Base-by-base conservation (phyloP, 2,113 vertebrate species). In the Sylvilagus bachmani region DNA sequence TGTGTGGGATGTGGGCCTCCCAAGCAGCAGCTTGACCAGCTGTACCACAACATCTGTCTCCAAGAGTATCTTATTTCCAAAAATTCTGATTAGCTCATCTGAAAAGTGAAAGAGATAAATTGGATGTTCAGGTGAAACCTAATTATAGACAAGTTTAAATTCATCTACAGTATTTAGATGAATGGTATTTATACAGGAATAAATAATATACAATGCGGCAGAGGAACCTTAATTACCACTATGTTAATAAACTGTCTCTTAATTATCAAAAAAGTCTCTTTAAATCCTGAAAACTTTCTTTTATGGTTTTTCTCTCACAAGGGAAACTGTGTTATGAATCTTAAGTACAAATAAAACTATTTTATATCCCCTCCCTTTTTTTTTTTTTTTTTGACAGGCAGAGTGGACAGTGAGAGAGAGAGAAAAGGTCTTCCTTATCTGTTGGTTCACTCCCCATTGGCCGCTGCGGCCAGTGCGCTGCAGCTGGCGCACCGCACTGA, bases 321-420 rank as follows among this genome's bases (percentile, higher is more conserved):
- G 49, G 36, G 29, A 93, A 92, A 92, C 92, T 10, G 27, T 93
- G 13, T 89, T 81, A 75, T 44, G 86, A 91, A 85, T 97, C 62
- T 90, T 69, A 78, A 61, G 24, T 74, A 53, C 61, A 83, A 95
- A 92, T 33, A 96, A 94, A 95, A 33, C 5, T 6, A 55, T 22
- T 88, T 89, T 67, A 92, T 44, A 44, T 44, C 44, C 44, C 44
- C 44, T 44, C 38, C 44, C 6, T 6, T 6, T 6, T 6, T 44
- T 44, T 44, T 44, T 6, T 6, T 44, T 44, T 44, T 44, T 44
- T 44, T 44, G 44, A 44, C 44, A 44, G 44, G 38, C 38, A 38
- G 38, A 44, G 44, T 44, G 44, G 44, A 44, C 44, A 44, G 44
- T 44, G 44, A 44, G 44, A 44, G 44, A 6, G 44, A 44, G 44